These are phyloP conservation scores for Triops cancriformis DNA, from an alignment of 1,140 invertebrate genomes.

Conservation along the genomic window DNA sequence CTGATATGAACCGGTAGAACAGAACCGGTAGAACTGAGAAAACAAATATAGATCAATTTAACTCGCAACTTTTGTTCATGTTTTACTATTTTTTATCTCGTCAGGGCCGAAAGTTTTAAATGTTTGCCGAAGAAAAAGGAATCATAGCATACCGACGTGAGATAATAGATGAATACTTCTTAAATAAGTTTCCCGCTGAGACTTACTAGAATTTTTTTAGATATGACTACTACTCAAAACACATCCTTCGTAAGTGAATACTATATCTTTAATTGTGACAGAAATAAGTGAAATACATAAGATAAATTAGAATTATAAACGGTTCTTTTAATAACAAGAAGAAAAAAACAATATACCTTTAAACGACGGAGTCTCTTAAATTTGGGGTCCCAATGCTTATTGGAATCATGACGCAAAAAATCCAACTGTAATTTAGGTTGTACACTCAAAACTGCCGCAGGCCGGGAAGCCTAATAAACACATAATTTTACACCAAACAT, in stretches of 20 bases:
- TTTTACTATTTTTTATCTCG: not conserved
- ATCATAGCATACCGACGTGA: no score
- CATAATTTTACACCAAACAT: not conserved
- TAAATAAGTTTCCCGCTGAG: no score
- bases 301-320: not conserved
- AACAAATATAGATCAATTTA: slow-evolving; percentile 12
- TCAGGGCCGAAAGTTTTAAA: no score
- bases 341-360: slow-evolving; percentile 30
- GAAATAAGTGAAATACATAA: no score
- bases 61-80: not conserved
- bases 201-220: no score
- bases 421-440: not conserved
- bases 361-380: slow-evolving; percentile 30
- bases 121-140: no score
- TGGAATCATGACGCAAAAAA: not conserved
- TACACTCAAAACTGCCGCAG: not conserved
- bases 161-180: no score
- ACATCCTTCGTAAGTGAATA: no score
- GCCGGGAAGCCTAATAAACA: not conserved
- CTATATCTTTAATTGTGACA: no score
- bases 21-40: no score
- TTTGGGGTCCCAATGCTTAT: slow-evolving; percentile 39
- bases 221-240: no score
- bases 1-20: no score
- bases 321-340: not conserved